These are phyloP conservation scores for Micromesistius poutassou DNA, from an alignment of 2,797 vertebrate species.

Conservation along the genomic window DNA sequence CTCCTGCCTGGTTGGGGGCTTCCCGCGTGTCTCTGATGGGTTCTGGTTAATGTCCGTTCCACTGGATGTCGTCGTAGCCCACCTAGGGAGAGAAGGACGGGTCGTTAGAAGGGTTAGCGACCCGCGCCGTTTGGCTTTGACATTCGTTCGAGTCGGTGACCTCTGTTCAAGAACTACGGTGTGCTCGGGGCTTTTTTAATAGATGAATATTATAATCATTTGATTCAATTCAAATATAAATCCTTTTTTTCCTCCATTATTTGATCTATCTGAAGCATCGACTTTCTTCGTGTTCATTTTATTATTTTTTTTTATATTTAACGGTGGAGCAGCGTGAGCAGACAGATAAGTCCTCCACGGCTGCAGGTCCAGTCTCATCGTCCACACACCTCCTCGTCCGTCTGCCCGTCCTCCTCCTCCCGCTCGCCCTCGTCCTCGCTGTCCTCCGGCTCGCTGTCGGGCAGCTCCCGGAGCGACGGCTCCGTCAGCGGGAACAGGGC, in stretches of 20 bases:
- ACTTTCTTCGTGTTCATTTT: too few relatives aligned
- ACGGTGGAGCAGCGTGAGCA: neutral
- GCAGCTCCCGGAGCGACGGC: slow-evolving; percentile 80
- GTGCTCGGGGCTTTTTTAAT: too few relatives aligned
- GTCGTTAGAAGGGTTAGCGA: neutral
- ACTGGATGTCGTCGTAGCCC: slow-evolving; percentile 73
- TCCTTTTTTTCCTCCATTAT: too few relatives aligned
- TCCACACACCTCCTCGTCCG: slow-evolving; percentile 64
- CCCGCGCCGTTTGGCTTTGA: neutral
- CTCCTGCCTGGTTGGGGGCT: slow-evolving; percentile 18
- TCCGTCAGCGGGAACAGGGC: slow-evolving; percentile 81
- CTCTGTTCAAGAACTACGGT: too few relatives aligned
- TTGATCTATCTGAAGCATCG: too few relatives aligned
- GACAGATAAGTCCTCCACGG: neutral
- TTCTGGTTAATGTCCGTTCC: slow-evolving; percentile 60
- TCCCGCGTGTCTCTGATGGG: slow-evolving; percentile 15
- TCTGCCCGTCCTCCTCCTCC: slow-evolving; percentile 31
- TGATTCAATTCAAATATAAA: too few relatives aligned
- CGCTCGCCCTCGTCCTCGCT: slow-evolving; percentile 73
- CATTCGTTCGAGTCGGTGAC: neutral
- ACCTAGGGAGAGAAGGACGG: slow-evolving; percentile 50
- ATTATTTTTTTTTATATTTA: neutral
- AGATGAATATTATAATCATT: too few relatives aligned
- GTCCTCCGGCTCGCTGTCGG: slow-evolving; percentile 88
- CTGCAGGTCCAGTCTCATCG: neutral